Base-by-base conservation (phyloP, 2,113 vertebrate genomes). In the Phylloscopus trochilus region DNA sequence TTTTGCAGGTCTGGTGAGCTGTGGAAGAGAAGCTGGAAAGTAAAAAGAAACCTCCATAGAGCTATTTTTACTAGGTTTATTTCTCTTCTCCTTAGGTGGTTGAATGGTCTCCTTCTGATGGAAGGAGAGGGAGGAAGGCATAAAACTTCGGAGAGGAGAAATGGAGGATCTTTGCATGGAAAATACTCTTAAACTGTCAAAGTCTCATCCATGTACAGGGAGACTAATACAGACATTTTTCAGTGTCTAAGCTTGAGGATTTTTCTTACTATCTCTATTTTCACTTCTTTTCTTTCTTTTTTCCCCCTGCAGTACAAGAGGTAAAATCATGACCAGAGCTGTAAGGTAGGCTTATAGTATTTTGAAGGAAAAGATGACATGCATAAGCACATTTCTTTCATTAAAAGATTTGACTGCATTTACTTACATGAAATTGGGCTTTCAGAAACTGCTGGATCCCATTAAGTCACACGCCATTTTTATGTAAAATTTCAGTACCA, bases 261-360 rank as follows among this genome's bases (percentile, higher is more conserved):
- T 78, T 41, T 92, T 73, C 53, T 52, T 37, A 41, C 41, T 78
- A 16, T 62, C 12, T 33, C 26, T 51, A 41, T 67, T 75, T 92
- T 55, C 13, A 64, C 23, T 51, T 51, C 1, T 2, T n/a, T 59
- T 26, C 10, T 70, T n/a, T 72, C 46, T 41, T 49, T 43, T 16
- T 24, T 9, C 1, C 0, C 1, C 13, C n/a, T 1, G 0, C 16
- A 69, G 26, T 66, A 33, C 14, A 43, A 59, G 47, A 75, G 21
- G 33, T 23, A 90, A 82, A 90, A 66, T 64, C 43, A 58, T 56
- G 24, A 52, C 53, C 28, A 68, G 72, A 88, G 19, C 30, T 37
- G 16, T 39, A 63, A 53, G 22, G 30, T 53, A 70, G 28, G 23
- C 33, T 68, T 75, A 43, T 2, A 80, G 7, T 24, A 70, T 46